Conservation (phyloP, 1,140 invertebrate species). For the Chironomus striatipennis region DNA sequence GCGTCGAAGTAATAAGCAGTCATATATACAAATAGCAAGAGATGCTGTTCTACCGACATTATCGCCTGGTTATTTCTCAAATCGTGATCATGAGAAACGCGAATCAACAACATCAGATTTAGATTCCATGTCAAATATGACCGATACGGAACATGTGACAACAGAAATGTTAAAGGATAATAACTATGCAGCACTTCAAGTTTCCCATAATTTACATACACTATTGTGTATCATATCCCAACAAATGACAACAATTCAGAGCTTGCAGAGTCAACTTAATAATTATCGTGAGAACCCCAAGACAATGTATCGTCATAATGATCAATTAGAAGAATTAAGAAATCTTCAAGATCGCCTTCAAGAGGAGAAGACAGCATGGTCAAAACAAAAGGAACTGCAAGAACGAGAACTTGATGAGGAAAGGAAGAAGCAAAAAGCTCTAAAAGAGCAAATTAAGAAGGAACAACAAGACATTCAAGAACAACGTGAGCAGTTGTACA, state of each 20-base stretch:
- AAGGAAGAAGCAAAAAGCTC: constrained; percentile 41
- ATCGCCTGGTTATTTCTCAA: constrained; percentile 24
- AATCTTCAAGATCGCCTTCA: constrained; percentile 67
- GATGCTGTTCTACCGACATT: constrained; percentile 23
- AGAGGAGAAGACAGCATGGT: constrained; percentile 71
- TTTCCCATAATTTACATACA: constrained; percentile 75
- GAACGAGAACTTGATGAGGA: constrained; percentile 58
- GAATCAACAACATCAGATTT: constrained; percentile 38
- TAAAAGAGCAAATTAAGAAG: constrained; percentile 54
- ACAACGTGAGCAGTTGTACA: constrained; percentile 77
- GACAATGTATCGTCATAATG: constrained; percentile 55
- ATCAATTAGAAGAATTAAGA: constrained; percentile 62
- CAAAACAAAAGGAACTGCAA: constrained; percentile 51
- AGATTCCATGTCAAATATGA: constrained; percentile 27
- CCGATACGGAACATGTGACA: constrained; percentile 33
- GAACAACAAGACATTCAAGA: constrained; percentile 76
- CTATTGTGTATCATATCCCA: constrained; percentile 74
- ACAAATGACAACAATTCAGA: constrained; percentile 76
- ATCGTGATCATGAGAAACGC: constrained; percentile 44
- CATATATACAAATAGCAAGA: constrained; percentile 25
- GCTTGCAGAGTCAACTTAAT: constrained; percentile 55
- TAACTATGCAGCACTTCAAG: constrained; percentile 59
- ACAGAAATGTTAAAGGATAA: constrained; percentile 48
- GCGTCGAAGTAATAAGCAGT: constrained; percentile 30
- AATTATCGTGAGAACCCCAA: constrained; percentile 44